These are phyloP conservation scores for Akabosia matsudoensis DNA, from an alignment of 1,140 invertebrate genomes.

Conservation along the genomic window DNA sequence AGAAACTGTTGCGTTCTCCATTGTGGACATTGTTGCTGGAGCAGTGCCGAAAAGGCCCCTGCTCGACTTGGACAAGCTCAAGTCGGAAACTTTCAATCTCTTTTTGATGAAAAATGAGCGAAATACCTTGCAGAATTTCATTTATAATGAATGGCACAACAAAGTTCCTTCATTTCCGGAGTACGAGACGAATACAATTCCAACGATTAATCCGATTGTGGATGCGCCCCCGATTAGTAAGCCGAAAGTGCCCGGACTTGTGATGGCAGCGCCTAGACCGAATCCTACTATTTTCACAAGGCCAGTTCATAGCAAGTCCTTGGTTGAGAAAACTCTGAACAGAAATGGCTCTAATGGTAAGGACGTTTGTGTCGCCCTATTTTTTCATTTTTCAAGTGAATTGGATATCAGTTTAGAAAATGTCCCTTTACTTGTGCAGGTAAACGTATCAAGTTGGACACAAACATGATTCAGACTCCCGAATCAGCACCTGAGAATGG, in stretches of 20 bases:
- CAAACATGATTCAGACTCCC: background rate
- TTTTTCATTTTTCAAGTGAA: no score
- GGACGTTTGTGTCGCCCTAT: no score
- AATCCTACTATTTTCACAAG: background rate
- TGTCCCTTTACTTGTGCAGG: background rate
- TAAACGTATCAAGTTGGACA: background rate
- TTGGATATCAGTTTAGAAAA: no score
- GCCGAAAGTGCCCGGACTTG: background rate
- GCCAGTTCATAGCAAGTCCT: background rate
- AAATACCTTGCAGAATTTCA: background rate
- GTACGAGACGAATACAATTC: background rate
- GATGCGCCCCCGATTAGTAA: background rate
- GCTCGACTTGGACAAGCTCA: background rate
- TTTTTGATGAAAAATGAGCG: background rate
- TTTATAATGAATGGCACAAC: constrained; percentile 11
- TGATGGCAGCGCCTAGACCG: background rate
- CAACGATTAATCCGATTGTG: background rate
- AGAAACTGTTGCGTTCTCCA: constrained; percentile 37
- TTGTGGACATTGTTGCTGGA: constrained; percentile 36
- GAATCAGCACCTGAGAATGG: background rate
- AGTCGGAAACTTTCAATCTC: background rate
- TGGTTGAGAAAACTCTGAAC: background rate
- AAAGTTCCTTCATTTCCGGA: background rate
- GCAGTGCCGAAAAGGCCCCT: background rate
- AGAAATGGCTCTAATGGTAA: no score